Conservation (phyloP, 2,888 invertebrate genomes). For the Machimus rusticus region DNA sequence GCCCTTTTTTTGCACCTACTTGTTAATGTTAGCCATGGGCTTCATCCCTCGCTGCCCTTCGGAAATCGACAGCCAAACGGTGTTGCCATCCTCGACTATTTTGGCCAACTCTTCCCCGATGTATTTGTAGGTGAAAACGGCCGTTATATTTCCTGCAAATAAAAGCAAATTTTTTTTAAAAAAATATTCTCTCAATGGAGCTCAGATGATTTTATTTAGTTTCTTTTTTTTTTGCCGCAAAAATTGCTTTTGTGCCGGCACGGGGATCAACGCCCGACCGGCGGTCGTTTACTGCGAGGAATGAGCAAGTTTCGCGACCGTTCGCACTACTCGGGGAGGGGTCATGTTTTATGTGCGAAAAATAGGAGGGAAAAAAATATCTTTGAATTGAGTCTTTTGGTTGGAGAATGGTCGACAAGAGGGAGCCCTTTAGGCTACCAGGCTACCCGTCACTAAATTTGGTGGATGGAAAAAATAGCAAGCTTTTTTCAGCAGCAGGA, state of each 20-base stretch:
- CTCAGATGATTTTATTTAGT: not conserved
- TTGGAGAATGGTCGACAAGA: not conserved
- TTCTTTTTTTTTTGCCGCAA: not conserved
- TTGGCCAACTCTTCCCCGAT: slow-evolving; percentile 78
- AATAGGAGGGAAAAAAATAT: not conserved
- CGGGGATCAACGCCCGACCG: not conserved
- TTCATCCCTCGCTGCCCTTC: slow-evolving; percentile 70
- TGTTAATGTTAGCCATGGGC: slow-evolving; percentile 75
- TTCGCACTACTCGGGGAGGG: not conserved
- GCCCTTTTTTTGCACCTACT: slow-evolving; percentile 63
- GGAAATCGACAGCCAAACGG: slow-evolving; percentile 74
- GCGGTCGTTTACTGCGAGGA: not conserved
- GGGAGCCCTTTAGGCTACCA: not conserved
- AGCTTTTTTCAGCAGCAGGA: not conserved
- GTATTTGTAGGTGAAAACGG: slow-evolving; percentile 81
- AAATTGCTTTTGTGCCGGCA: not conserved
- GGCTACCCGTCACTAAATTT: not conserved
- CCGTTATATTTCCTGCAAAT: slow-evolving; percentile 77
- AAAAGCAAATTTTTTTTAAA: not conserved
- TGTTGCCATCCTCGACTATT: slow-evolving; percentile 73
- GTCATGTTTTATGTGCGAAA: not conserved
- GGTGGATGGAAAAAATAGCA: not conserved
- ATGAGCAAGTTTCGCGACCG: not conserved
- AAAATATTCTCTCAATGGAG: not conserved
- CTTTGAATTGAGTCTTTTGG: not conserved